Base-by-base conservation (phyloP, 2,113 vertebrate species). In the Oryzias celebensis region DNA sequence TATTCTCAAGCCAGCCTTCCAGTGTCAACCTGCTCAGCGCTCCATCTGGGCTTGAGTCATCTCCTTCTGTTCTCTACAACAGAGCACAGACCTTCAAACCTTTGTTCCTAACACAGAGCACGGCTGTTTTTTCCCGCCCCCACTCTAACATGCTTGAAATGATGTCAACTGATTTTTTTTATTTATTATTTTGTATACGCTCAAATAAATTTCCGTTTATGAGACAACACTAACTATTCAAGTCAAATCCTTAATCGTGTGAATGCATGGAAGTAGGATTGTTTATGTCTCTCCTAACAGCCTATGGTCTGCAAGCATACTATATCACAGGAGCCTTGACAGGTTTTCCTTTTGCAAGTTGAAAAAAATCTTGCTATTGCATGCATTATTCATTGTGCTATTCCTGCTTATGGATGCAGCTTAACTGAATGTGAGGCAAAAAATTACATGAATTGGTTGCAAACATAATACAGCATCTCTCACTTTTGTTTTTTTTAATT, bases 321-420 rank as follows among this genome's bases (percentile, higher is more conserved):
- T 71, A 75, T 78, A 77, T 78, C 71, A 81, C 87, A 79, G 73
- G 62, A 76, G 66, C 74, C 44, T 67, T 51, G 62, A 73, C 81
- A 67, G 46, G 63, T 65, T 56, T 69, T 73, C 78, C 81, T 79
- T 81, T 74, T 65, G 63, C 68, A 54, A 43, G 43, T 59, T 70
- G 55, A 56, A 36, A 36, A 36, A 28, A 46, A 14, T 77, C 54
- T 56, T 28, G 67, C 48, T 65, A 62, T 72, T 52, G 65, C 78
- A 85, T 86, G 59, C 82, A 85, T 88, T 75, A 86, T 80, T 86
- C 82, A 84, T 74, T 0, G 0, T 64, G 55, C 43, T 57, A 18
- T 73, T 45, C 48, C 45, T 20, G 47, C 31, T 31, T 77, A 72
- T 71, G 71, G 73, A 76, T 77, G 76, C 75, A 76, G 36, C 52